Conservation (phyloP, 2,113 vertebrate species). For the Tetraodon nigroviridis region DNA sequence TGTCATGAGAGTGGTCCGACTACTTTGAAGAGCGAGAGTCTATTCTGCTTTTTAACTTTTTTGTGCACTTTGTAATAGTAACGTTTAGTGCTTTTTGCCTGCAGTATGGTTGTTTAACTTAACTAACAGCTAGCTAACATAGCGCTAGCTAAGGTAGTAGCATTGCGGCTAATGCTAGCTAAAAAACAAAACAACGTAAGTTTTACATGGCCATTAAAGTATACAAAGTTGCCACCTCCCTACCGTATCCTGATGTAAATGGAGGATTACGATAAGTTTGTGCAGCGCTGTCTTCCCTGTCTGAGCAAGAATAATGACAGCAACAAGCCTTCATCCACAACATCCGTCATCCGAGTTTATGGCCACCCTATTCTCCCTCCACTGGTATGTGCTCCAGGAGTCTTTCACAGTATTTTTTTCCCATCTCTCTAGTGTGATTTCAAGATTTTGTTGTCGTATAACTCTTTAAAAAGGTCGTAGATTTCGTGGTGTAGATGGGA, state of each 20-base stretch:
- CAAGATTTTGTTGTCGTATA: background rate
- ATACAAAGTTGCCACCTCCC: background rate
- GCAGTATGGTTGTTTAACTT: too few species aligned
- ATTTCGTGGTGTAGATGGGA: too few species aligned
- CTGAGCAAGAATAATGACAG: constrained; percentile 24
- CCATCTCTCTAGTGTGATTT: background rate
- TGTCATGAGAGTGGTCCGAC: background rate
- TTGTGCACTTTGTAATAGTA: background rate
- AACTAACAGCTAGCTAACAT: background rate
- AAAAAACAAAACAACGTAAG: background rate
- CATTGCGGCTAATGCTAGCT: constrained; percentile 15
- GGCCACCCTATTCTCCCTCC: constrained; percentile 63
- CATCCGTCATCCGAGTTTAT: constrained; percentile 62
- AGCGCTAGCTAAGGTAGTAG: constrained; percentile 3
- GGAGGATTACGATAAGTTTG: constrained; percentile 71
- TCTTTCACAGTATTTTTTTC: background rate
- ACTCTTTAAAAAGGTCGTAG: too few species aligned
- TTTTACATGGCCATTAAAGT: background rate
- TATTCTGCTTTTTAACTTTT: background rate
- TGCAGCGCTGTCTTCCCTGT: constrained; percentile 32
- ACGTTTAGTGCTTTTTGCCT: background rate
- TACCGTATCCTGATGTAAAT: constrained; percentile 26
- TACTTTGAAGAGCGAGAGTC: background rate
- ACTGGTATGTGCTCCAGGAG: constrained; percentile 43
- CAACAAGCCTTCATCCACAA: constrained; percentile 3